Base-by-base conservation (phyloP, 2,888 invertebrate species). In the Lottia gigantea region DNA sequence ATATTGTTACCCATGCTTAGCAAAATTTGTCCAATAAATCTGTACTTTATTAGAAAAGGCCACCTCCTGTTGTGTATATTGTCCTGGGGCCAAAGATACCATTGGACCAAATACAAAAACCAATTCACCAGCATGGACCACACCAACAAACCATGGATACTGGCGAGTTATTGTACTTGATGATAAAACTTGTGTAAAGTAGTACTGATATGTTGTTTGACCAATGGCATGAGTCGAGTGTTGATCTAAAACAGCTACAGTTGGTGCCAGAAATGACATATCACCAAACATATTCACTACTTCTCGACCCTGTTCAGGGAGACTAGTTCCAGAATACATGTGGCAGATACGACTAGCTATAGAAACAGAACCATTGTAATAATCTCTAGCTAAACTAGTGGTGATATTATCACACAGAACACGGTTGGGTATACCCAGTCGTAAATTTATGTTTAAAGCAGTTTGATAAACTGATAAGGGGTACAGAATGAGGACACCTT, bases 11-110 rank as follows among this genome's bases (percentile, higher is more conserved):
- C 97, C 96, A 77, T 94, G 94, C 90, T 94, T 94, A 64, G 96
- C 96, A 87, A 97, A 97, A 89, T 96, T 96, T 2, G 95, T 94
- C 96, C 96, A 97, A 89, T 95, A 96, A 86, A 93, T 92, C 95
- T 96, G 95, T 88, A 96, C 93, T 76, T 93, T 91, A 87, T 92
- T 93, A 85, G 95, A 94, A 79, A 97, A 92, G 79, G 94, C 93
- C 45, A 93, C 91, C 89, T 97, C 96, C 1, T 25, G 40, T 49
- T 68, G 63, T 14, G 47, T 46, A 23, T 55, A 55, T 23, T 11
- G 8, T 23, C 55, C 55, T 55, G 55, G 55, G 19, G 64, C 31
- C 46, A 68, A 46, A 0, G 63, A 40, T 62, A 68, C 64, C 11
- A 47, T n/a, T 19, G 26, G 83, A 93, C 93, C 6, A 45, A 74